Percentiles rank a stretch among this genome's conserved stretches.
Evolutionary conservation across 2,888 invertebrate species (phyloP).

Genomic region (Hartigia nigra): DNA sequence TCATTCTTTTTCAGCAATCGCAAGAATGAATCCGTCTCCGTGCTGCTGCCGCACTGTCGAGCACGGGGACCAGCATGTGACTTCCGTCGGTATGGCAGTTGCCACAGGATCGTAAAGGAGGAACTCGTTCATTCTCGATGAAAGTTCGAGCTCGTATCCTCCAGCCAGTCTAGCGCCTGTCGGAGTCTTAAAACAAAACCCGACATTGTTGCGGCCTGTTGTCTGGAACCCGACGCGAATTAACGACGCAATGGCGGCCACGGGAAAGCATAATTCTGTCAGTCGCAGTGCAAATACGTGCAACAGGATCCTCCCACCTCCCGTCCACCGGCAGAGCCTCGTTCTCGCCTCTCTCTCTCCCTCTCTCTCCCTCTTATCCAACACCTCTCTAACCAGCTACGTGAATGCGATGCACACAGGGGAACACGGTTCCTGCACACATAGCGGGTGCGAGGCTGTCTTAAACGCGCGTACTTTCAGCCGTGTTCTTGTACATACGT

Average conservation of each 20-base stretch:
- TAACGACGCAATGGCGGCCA: not conserved
- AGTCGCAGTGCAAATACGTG: conserved; percentile 31
- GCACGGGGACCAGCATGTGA: not conserved
- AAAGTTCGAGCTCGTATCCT: not conserved
- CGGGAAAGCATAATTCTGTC: conserved; percentile 26
- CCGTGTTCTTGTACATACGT: too few relatives aligned
- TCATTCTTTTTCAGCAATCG: conserved; percentile 23
- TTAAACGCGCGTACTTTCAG: not conserved
- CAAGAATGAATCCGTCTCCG: not conserved
- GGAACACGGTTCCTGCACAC: not conserved
- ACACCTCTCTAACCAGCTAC: not conserved
- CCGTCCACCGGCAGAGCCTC: too few relatives aligned
- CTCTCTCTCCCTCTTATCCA: not conserved
- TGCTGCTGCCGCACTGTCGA: too few relatives aligned
- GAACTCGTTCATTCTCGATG: not conserved
- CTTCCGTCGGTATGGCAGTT: not conserved
- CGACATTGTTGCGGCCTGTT: not conserved
- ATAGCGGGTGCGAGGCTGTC: not conserved
- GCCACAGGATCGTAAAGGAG: not conserved
- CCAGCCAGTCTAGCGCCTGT: not conserved
- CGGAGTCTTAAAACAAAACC: not conserved
- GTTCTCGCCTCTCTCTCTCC: too few relatives aligned
- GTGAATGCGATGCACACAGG: not conserved
- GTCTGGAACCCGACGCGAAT: not conserved
- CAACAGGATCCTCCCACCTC: not conserved